Evolutionary conservation across 2,113 vertebrate genomes (phyloP).

Genomic region (Pterocles gutturalis): DNA sequence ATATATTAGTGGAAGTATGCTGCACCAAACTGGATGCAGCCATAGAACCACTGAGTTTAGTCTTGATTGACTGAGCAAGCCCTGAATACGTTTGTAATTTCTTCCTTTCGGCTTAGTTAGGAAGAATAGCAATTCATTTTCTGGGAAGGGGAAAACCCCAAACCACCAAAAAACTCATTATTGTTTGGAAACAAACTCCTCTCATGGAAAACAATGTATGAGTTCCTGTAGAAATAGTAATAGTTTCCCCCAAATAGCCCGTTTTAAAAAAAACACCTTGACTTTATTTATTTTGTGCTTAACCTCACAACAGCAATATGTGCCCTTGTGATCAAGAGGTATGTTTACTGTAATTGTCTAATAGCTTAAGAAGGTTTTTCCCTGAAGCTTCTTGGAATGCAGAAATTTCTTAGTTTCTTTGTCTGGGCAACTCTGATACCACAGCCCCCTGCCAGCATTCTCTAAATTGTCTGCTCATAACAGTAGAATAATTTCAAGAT

Average conservation of each 20-base stretch:
- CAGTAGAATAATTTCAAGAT: neutral
- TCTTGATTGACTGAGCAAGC: neutral
- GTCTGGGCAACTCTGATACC: neutral
- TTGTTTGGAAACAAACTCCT: neutral
- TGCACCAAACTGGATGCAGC: neutral
- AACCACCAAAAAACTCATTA: neutral
- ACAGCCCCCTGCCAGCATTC: neutral
- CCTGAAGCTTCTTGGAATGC: neutral
- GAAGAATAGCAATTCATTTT: neutral
- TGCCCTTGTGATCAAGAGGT: neutral
- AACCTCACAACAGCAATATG: neutral
- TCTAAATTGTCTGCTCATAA: neutral
- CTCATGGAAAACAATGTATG: neutral
- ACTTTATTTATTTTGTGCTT: neutral
- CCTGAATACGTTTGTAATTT: neutral
- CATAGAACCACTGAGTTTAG: neutral
- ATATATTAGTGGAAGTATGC: neutral
- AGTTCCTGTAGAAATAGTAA: neutral
- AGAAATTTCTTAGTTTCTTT: neutral
- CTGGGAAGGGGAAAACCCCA: fast-evolving
- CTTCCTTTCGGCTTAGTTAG: neutral
- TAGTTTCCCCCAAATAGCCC: neutral
- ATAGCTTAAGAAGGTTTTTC: neutral
- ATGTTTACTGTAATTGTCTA: neutral
- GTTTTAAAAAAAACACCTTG: neutral